Conservation (phyloP, 2,888 invertebrate species). For the Heliconius cydno region DNA sequence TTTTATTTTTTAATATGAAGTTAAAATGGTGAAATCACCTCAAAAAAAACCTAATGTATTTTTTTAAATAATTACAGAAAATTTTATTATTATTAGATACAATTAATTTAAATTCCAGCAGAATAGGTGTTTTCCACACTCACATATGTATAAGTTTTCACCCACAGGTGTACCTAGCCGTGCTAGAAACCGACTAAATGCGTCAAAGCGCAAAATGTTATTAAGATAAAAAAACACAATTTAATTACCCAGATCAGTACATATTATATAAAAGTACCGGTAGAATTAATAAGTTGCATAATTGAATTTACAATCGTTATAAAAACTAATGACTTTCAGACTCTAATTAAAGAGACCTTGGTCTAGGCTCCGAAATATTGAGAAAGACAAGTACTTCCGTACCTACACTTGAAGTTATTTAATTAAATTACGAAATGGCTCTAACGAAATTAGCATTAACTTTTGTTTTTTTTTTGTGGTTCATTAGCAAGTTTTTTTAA, state of each 20-base stretch:
- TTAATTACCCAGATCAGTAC: slow-evolving; percentile 3
- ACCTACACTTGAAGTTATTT: slow-evolving; percentile 27
- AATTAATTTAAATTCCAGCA: not conserved
- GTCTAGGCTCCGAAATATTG: slow-evolving; percentile 36
- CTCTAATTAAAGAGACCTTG: slow-evolving; percentile 37
- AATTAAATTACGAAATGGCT: slow-evolving; percentile 32
- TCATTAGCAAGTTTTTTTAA: not conserved
- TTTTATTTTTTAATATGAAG: no score
- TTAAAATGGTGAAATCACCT: no score
- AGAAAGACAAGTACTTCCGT: slow-evolving; percentile 36
- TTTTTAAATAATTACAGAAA: no score
- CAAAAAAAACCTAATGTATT: no score
- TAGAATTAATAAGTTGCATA: slow-evolving; percentile 29
- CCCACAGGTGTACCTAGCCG: not conserved
- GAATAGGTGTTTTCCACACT: not conserved
- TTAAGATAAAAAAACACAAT: not conserved
- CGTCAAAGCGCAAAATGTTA: not conserved
- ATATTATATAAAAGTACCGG: slow-evolving; percentile 30
- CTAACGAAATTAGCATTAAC: slow-evolving; percentile 19
- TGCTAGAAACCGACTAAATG: not conserved
- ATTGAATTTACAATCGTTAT: slow-evolving; percentile 31
- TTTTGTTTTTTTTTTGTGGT: slow-evolving; percentile 18
- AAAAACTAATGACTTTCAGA: slow-evolving; percentile 34
- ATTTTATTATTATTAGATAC: not conserved
- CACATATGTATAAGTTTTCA: not conserved